Conservation (phyloP, 2,888 invertebrate species). For the Lydus trimaculatus region DNA sequence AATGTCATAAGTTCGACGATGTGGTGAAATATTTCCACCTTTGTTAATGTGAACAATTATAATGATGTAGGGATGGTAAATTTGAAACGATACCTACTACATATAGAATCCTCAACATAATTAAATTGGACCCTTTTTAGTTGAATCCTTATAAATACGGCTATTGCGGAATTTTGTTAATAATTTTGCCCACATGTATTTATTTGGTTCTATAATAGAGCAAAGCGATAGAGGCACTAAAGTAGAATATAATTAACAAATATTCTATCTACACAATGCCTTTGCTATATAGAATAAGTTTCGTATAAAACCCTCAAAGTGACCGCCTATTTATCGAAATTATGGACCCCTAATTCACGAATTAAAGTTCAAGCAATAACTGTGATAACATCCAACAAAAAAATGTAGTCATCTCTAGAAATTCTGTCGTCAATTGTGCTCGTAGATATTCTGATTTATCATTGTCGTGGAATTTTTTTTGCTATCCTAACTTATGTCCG, state of each 20-base stretch:
- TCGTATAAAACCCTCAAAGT: constrained; percentile 28
- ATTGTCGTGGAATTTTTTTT: not conserved
- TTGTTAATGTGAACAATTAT: constrained; percentile 14
- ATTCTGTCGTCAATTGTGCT: not conserved
- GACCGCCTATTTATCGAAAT: constrained; percentile 31
- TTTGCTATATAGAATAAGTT: constrained; percentile 26
- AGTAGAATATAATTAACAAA: not conserved
- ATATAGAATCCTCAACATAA: constrained; percentile 18
- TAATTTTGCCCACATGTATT: not conserved
- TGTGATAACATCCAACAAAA: constrained; percentile 8
- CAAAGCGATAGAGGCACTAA: not conserved
- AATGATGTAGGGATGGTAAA: constrained; percentile 1
- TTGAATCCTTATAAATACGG: not conserved
- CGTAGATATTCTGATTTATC: not conserved
- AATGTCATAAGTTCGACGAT: not conserved
- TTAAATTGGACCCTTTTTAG: constrained; percentile 24
- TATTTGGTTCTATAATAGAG: not conserved
- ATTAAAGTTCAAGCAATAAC: too few species aligned
- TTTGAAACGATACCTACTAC: not conserved
- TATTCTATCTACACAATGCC: constrained; percentile 12
- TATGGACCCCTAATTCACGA: too few species aligned
- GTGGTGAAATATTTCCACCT: constrained; percentile 10
- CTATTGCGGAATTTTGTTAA: constrained; percentile 7
- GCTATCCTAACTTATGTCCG: not conserved
- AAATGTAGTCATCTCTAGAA: not conserved